Conservation (phyloP, 2,888 invertebrate genomes). For the Pandemis cinnamomeana region DNA sequence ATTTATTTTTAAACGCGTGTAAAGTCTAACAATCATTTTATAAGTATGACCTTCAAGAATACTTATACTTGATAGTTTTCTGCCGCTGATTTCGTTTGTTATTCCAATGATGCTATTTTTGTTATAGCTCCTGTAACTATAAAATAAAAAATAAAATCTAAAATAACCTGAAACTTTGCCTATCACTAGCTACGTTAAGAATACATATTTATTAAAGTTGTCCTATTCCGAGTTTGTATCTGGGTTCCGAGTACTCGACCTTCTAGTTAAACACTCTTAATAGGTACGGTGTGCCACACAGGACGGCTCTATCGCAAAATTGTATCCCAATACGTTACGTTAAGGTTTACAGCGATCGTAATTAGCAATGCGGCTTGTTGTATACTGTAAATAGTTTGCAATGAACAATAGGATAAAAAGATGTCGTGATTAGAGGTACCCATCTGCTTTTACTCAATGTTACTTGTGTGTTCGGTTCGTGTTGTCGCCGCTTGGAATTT, state of each 20-base stretch:
- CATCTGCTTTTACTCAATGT: slow-evolving; percentile 42
- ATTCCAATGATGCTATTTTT: too few relatives aligned
- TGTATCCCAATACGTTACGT: slow-evolving; percentile 1
- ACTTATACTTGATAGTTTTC: too few relatives aligned
- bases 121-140: too few relatives aligned
- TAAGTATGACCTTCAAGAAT: not conserved
- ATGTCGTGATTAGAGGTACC: slow-evolving; percentile 44
- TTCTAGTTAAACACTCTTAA: slow-evolving; percentile 42
- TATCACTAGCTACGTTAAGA: slow-evolving; percentile 16
- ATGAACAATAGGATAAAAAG: slow-evolving; percentile 45
- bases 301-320: not conserved
- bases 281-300: slow-evolving; percentile 31
- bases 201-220: slow-evolving; percentile 34
- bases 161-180: not conserved
- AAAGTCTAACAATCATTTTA: slow-evolving; percentile 16
- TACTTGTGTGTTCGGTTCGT: slow-evolving; percentile 40
- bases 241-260: slow-evolving; percentile 36
- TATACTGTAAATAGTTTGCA: slow-evolving; percentile 40
- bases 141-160: too few relatives aligned
- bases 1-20: not conserved
- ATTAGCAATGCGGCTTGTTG: slow-evolving; percentile 23
- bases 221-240: slow-evolving; percentile 22
- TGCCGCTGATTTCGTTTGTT: not conserved
- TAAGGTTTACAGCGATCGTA: slow-evolving; percentile 30
- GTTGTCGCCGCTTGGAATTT: slow-evolving; percentile 34